Conservation (phyloP, 1,140 invertebrate species). For the Diorhabda carinulata region DNA sequence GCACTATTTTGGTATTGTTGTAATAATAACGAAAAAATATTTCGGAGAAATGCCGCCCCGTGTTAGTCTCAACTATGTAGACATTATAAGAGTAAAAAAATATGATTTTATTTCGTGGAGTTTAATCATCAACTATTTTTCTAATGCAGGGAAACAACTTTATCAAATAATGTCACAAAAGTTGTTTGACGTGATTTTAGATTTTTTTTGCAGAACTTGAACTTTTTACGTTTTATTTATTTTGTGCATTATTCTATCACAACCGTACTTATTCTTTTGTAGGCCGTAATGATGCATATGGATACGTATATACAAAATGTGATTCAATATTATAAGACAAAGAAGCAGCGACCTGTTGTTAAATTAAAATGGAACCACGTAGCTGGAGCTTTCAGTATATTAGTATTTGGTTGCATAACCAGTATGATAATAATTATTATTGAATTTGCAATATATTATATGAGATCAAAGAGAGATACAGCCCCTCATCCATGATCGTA, state of each 20-base stretch:
- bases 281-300: slow-evolving; percentile 31
- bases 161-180: not conserved
- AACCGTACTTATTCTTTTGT: slow-evolving; percentile 7
- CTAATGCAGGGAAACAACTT: not conserved
- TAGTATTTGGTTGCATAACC: slow-evolving; percentile 26
- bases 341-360: slow-evolving; percentile 19
- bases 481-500: no score
- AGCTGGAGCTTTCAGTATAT: slow-evolving; percentile 33
- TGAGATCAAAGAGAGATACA: no score
- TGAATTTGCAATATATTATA: slow-evolving; percentile 13
- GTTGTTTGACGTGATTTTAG: not conserved
- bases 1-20: no score
- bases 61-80: no score
- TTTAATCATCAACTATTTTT: slow-evolving; percentile 5
- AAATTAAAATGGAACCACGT: slow-evolving; percentile 35
- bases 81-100: not conserved
- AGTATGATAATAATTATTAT: slow-evolving; percentile 19
- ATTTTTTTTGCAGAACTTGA: no score
- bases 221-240: not conserved
- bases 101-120: not conserved
- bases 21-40: no score
- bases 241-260: not conserved
- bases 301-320: slow-evolving; percentile 31
- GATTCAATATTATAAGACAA: slow-evolving; percentile 23
- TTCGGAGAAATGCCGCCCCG: no score